Percentiles rank a stretch among this genome's conserved stretches.
Conservation (phyloP, 2,888 invertebrate genomes). For the Eugnorisma glareosa region DNA sequence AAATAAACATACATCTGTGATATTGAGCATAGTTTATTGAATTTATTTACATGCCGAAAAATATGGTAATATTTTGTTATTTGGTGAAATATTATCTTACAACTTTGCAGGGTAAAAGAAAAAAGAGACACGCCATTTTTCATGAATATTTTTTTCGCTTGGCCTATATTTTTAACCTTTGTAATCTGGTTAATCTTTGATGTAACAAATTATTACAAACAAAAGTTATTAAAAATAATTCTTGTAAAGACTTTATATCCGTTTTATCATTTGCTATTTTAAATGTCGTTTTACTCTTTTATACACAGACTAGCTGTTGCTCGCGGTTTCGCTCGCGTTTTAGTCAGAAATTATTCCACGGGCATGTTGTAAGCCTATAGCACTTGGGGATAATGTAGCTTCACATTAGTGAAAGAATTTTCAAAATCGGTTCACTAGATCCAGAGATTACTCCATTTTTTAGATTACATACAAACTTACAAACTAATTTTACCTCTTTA, state of each 20-base stretch:
- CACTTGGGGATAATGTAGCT: too few relatives aligned
- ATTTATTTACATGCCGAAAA: constrained; percentile 59
- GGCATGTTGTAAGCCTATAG: too few relatives aligned
- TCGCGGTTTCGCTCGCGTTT: too few relatives aligned
- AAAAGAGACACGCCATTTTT: neutral
- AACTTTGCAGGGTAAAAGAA: neutral
- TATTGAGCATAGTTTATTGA: constrained; percentile 64
- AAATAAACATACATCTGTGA: constrained; percentile 66
- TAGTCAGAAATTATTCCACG: too few relatives aligned
- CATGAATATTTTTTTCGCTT: neutral
- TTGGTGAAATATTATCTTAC: constrained; percentile 1
- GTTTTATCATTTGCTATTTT: neutral
- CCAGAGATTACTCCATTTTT: too few relatives aligned
- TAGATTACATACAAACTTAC: too few relatives aligned
- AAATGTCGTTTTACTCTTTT: neutral
- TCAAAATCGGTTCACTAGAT: too few relatives aligned
- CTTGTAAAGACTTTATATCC: neutral
- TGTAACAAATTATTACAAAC: neutral
- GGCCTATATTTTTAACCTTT: neutral
- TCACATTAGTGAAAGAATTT: too few relatives aligned
- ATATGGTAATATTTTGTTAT: constrained; percentile 14
- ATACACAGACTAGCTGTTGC: too few relatives aligned
- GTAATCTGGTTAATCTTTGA: neutral
- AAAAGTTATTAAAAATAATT: neutral
- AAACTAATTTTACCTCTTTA: too few relatives aligned